Evolutionary conservation across 1,140 invertebrate genomes (phyloP), one percentile per base, ranked within the genome.

Genomic region (Magallana angulata): DNA sequence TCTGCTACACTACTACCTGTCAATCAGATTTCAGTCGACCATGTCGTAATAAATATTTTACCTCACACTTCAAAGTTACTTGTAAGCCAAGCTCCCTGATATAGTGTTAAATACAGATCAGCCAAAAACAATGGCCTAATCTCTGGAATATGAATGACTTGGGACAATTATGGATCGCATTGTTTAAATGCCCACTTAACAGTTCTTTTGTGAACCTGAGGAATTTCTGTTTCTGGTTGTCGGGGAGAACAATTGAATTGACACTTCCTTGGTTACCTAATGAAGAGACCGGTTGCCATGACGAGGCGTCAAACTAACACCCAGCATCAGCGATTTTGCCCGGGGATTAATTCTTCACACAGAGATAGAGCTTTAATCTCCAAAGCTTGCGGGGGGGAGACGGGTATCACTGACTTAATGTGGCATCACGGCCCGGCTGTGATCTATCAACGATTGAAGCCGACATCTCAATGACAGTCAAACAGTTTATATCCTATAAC

Each of bases 71-170:
- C 60, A 57, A n/a, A 85, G 24, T 71, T 9, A 36, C 24, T 71
- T 36, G 68, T 18, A 71, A 71, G 68, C 11, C 68, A 71, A 71
- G 24, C 68, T 18, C 18, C 68, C 18, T 30, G 24, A 36, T 71
- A 36, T 71, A 30, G 24, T 30, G 24, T 12, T 71, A 36, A 71
- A 24, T 30, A 71, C 68, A 71, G 68, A 71, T 71, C 36, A 71
- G 36, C 8, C 68, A 24, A 48, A 30, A 71, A 71, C 68, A 71
- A 71, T 71, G 12, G 8, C 2, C 24, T 71, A 30, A 71, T 71
- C 68, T 71, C 36, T 71, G 24, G 24, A 71, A 71, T 36, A 36
- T 71, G 68, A 71, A 71, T 71, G 68, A 71, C 68, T 71, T 71
- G 12, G 36, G 68, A 71, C 68, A 71, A 71, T 30, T 71, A 71